These are phyloP conservation scores for Folsomia candida DNA, from an alignment of 2,888 invertebrate genomes.

Conservation along the genomic window DNA sequence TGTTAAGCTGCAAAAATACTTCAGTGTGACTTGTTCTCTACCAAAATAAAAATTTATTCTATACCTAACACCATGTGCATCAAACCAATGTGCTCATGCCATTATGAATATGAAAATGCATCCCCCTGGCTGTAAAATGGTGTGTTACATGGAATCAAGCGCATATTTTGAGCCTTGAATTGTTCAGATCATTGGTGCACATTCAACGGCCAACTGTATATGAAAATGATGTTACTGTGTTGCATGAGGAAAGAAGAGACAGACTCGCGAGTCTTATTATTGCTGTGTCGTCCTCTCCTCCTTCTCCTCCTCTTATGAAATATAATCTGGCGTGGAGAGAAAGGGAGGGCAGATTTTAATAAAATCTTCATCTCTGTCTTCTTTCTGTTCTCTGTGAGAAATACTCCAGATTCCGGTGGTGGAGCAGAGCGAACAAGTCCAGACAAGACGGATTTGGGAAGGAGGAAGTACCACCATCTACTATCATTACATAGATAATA, in stretches of 20 bases:
- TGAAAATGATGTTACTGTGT: not conserved
- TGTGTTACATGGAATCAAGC: too few species aligned
- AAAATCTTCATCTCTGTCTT: slow-evolving; percentile 41
- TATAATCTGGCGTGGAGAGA: not conserved
- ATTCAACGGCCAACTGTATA: not conserved
- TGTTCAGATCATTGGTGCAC: too few species aligned
- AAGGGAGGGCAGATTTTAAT: slow-evolving; percentile 39
- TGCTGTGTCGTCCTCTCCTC: not conserved
- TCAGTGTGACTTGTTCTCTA: too few species aligned
- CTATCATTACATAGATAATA: slow-evolving; percentile 42
- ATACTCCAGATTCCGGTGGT: not conserved
- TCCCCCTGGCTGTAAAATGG: not conserved
- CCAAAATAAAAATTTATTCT: too few species aligned
- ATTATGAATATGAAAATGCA: slow-evolving; percentile 7
- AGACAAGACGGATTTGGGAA: slow-evolving; percentile 47
- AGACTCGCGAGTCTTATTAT: not conserved
- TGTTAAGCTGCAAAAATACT: too few species aligned
- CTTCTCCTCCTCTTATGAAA: not conserved
- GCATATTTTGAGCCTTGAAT: too few species aligned
- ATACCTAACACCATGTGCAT: not conserved
- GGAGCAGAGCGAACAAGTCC: not conserved
- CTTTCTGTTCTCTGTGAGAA: not conserved
- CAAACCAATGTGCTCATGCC: not conserved
- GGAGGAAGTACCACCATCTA: slow-evolving; percentile 34
- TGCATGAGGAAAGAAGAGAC: slow-evolving; percentile 6